phyloP scores from a whole-genome alignment of 2,888 invertebrate genomes.

The Branchinecta sandiegonensis region DNA sequence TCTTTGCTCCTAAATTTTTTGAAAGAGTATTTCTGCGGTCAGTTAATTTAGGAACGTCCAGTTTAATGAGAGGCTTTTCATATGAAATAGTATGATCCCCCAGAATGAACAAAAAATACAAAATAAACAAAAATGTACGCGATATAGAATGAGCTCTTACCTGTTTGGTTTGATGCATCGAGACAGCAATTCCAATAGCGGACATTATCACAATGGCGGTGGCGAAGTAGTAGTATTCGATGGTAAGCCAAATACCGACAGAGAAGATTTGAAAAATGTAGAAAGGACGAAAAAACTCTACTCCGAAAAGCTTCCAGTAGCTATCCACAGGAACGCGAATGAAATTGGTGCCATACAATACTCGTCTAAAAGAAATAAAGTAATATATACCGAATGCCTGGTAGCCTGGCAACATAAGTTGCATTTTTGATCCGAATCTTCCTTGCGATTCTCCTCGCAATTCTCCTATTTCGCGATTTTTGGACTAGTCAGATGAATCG shows the following conservation, averaged over 20 bases:
- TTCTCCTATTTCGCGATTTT: too few species aligned
- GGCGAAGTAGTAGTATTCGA: conserved; percentile 80
- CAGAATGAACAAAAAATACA: background rate
- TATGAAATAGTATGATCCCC: too few species aligned
- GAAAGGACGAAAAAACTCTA: conserved; percentile 82
- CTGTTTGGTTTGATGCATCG: conserved; percentile 67
- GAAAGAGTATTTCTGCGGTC: too few species aligned
- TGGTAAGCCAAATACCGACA: conserved; percentile 71
- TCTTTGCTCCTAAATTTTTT: too few species aligned
- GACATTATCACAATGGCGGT: conserved; percentile 72
- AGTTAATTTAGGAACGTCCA: too few species aligned
- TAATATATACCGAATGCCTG: background rate
- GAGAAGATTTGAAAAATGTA: conserved; percentile 91
- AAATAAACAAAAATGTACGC: background rate
- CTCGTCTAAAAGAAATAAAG: conserved; percentile 42
- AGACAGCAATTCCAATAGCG: conserved; percentile 61
- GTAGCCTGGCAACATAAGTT: too few species aligned
- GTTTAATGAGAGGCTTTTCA: too few species aligned
- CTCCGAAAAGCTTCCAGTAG: conserved; percentile 51
- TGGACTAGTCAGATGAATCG: too few species aligned
- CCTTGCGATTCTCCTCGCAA: too few species aligned
- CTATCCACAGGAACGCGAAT: conserved; percentile 65
- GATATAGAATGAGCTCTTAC: conserved; percentile 37
- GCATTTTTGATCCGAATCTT: too few species aligned
- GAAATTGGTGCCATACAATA: conserved; percentile 68